phyloP scores from a whole-genome alignment of 2,797 vertebrate species.

The Caiman crocodilus region DNA sequence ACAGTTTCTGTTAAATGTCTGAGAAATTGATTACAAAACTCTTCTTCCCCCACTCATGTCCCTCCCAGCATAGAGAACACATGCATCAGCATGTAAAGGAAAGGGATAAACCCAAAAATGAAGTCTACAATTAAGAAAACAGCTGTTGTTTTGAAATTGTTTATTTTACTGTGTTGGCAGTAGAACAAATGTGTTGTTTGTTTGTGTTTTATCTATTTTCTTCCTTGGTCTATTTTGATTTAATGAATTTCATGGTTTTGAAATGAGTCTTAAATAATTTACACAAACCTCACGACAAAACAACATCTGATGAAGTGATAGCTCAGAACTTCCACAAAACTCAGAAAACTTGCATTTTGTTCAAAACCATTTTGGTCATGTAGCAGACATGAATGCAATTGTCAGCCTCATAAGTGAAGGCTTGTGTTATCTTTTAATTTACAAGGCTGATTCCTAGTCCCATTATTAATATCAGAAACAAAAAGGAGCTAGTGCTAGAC shows the following conservation, averaged over 20 bases:
- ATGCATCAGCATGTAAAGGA: no score
- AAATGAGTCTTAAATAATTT: neutral
- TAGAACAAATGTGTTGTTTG: no score
- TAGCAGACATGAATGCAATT: neutral
- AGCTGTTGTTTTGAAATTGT: no score
- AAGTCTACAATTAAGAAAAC: no score
- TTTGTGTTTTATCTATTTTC: no score
- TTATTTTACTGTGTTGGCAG: no score
- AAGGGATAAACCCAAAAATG: no score
- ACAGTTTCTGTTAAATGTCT: neutral
- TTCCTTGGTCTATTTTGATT: neutral
- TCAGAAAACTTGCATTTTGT: neutral
- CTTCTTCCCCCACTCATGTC: fast-evolving
- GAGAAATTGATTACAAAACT: neutral
- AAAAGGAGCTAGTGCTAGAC: no score
- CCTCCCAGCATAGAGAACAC: no score
- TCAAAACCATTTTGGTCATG: neutral
- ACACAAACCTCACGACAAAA: neutral
- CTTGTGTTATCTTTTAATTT: neutral
- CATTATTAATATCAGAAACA: no score
- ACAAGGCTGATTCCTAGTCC: neutral
- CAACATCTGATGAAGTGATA: neutral
- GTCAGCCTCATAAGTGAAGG: neutral
- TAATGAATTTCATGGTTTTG: neutral
- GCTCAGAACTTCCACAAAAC: neutral